Conservation (phyloP, 2,888 invertebrate species). For the Drosophila cyrtoloma region DNA sequence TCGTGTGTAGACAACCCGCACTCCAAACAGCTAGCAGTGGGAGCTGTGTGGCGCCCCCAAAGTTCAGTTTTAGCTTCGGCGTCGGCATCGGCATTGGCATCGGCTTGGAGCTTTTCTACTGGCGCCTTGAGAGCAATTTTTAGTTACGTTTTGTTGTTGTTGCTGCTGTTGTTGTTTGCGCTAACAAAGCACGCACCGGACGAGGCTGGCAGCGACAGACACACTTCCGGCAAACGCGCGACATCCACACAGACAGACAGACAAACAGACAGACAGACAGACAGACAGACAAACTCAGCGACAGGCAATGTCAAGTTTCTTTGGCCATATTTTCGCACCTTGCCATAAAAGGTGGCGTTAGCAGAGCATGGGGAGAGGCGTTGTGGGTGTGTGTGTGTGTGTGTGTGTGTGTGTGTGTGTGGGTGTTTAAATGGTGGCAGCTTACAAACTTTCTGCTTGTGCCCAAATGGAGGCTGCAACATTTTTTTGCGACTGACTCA, state of each 20-base stretch:
- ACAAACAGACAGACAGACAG: slow-evolving; percentile 17
- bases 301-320: slow-evolving; percentile 30
- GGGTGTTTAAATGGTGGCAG: not conserved
- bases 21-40: slow-evolving; percentile 16
- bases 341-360: slow-evolving; percentile 20
- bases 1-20: slow-evolving; percentile 39
- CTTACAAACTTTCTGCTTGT: not conserved
- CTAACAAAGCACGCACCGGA: slow-evolving; percentile 77
- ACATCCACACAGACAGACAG: slow-evolving; percentile 26
- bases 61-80: slow-evolving; percentile 1
- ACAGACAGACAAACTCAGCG: slow-evolving; percentile 14
- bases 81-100: not conserved
- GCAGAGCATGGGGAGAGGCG: slow-evolving; percentile 13
- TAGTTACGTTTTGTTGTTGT: slow-evolving; percentile 27
- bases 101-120: slow-evolving; percentile 34
- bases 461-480: not conserved
- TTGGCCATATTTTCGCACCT: slow-evolving; percentile 71
- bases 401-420: not conserved
- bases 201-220: slow-evolving; percentile 26
- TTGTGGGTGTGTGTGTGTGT: not conserved
- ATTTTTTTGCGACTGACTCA: not conserved
- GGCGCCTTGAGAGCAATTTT: slow-evolving; percentile 76
- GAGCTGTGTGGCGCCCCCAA: not conserved
- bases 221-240: slow-evolving; percentile 60
- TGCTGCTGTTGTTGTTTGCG: slow-evolving; percentile 40